Evolutionary conservation across 2,797 vertebrate genomes (phyloP), one percentile per base, ranked within the genome.

Genomic region (Agapornis canus): DNA sequence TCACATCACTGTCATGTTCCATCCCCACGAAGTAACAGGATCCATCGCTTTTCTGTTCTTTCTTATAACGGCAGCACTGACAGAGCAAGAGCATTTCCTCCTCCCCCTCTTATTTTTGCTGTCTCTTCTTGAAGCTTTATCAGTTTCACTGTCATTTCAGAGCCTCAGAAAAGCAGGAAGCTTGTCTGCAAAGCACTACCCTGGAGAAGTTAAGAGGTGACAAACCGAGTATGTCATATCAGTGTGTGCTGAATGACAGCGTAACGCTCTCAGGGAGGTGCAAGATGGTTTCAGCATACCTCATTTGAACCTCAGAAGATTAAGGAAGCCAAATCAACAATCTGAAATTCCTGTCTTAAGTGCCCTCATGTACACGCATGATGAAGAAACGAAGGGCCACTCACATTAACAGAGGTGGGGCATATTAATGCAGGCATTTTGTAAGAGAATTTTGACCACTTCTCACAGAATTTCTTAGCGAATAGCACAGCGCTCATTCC

Each of bases 61-160:
- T 65, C 78, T 76, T 70, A 25, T 15, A 71, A 82, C 6, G 37
- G 75, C 82, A 94, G 61, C 16, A 11, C 42, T 89, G 81, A 43
- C 47, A 84, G 86, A 89, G 45, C 25, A 66, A 66, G 56, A 82
- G 43, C 23, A 79, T 66, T 19, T 52, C 71, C 90, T 93, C 59
- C 86, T 86, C 57, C 77, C 75, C 43, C 39, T 78, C 39, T 68
- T 65, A 52, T 72, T 89, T 87, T 73, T 63, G 52, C 40, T 21
- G 21, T 71, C 70, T 90, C 71, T 81, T 95, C 72, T 13, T 57
- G n/a, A 76, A 72, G 70, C 39, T 75, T 86, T 51, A 68, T 52
- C 88, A 92, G 82, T 65, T 82, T 88, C 79, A 69, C 49, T 49
- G 84, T 86, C 54, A 13, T 79, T 93, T 95, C 78, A 89, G 91